Conservation (phyloP, 2,888 invertebrate genomes). For the Drosophila aldrichi region DNA sequence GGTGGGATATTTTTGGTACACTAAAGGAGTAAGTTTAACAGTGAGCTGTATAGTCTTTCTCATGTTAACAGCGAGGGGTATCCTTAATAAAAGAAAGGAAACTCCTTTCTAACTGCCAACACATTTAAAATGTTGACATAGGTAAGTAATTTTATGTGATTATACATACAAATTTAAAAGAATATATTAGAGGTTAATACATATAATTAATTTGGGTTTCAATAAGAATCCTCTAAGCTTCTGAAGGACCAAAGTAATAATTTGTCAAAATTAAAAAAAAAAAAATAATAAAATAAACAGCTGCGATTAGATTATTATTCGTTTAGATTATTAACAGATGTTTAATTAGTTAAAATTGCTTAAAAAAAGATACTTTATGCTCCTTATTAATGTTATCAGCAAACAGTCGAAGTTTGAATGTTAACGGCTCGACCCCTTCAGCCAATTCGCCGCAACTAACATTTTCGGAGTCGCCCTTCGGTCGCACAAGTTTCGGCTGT, state of each 20-base stretch:
- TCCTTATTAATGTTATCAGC: too few relatives aligned
- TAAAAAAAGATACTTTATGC: too few relatives aligned
- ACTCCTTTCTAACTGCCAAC: neutral
- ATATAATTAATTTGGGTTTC: too few relatives aligned
- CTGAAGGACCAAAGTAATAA: too few relatives aligned
- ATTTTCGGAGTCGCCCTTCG: slow-evolving; percentile 47
- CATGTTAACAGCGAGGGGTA: neutral
- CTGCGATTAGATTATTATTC: too few relatives aligned
- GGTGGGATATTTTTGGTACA: neutral
- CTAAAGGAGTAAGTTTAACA: neutral
- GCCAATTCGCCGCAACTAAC: slow-evolving; percentile 44
- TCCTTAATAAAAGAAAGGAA: neutral
- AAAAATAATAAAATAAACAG: too few relatives aligned
- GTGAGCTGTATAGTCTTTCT: neutral
- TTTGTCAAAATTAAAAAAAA: too few relatives aligned
- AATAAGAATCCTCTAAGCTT: too few relatives aligned
- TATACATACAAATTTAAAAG: too few relatives aligned
- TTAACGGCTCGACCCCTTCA: slow-evolving; percentile 9
- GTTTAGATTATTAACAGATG: too few relatives aligned
- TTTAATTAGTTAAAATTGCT: too few relatives aligned
- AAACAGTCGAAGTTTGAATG: neutral
- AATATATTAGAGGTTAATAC: too few relatives aligned
- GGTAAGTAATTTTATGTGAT: neutral
- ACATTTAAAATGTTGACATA: neutral
- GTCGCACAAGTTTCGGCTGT: slow-evolving; percentile 2